phyloP scores from a whole-genome alignment of 2,888 invertebrate genomes.

The Microdon myrmicae region DNA sequence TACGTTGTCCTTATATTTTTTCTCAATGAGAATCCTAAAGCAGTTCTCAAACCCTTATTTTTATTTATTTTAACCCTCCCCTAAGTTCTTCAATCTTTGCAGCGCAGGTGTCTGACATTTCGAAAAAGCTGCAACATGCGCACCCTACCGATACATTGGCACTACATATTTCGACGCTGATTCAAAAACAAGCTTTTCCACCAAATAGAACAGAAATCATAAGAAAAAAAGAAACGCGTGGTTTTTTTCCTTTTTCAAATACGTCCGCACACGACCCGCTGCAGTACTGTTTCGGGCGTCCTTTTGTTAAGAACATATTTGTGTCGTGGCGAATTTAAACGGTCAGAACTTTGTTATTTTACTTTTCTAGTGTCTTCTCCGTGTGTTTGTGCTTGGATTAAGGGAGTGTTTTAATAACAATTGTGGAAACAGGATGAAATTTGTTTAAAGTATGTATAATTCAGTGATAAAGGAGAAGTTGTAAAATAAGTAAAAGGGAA shows the following conservation, averaged over 20 bases:
- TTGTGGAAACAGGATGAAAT: no score
- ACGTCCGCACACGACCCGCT: conserved; percentile 34
- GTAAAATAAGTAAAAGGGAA: no score
- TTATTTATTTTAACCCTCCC: conserved; percentile 2
- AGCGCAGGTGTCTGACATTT: conserved; percentile 45
- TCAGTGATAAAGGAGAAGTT: no score
- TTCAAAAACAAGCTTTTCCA: conserved; percentile 26
- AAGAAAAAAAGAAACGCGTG: no score
- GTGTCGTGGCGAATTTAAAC: conserved; percentile 30
- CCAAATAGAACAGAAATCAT: no score
- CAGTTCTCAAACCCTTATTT: conserved; percentile 29
- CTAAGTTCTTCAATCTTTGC: no score
- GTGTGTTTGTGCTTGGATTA: no score
- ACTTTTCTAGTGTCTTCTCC: no score
- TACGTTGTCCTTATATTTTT: conserved; percentile 15
- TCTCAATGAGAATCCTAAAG: conserved; percentile 28
- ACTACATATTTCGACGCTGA: conserved; percentile 8
- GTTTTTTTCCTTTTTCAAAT: conserved; percentile 28
- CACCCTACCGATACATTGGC: conserved; percentile 7
- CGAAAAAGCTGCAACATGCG: conserved; percentile 36
- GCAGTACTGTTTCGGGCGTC: conserved; percentile 45
- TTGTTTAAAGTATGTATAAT: no score
- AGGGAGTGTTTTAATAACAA: no score
- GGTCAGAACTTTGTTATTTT: no score
- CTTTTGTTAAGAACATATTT: conserved; percentile 20